A percentile compares a stretch with the other conserved stretches of the same genome.
Evolutionary conservation across 2,797 vertebrate genomes (phyloP).

Genomic region (Falco novaeseelandiae): DNA sequence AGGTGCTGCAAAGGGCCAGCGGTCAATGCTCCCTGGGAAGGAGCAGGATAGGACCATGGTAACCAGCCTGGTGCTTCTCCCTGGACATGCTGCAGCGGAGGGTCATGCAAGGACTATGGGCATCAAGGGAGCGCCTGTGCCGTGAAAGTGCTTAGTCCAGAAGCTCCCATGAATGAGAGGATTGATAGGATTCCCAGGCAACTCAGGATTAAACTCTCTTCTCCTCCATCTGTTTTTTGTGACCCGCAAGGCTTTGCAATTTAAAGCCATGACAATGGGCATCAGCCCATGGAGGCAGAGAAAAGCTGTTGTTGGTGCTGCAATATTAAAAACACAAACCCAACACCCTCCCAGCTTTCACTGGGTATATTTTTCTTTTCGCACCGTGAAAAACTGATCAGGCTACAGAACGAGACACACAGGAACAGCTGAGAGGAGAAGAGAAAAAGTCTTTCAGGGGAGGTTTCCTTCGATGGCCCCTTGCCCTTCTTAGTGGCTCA

Average conservation of each 20-base stretch:
- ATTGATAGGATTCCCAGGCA: not conserved
- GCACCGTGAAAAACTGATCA: not conserved
- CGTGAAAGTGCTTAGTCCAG: not conserved
- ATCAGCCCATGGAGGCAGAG: not conserved
- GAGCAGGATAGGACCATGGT: not conserved
- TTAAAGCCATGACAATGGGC: accelerated
- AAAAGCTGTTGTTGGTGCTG: not conserved
- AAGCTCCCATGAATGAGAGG: not conserved
- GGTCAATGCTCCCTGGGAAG: not conserved
- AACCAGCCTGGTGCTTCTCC: not conserved
- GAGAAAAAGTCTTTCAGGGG: not conserved
- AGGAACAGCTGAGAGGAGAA: not conserved
- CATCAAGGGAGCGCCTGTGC: not conserved
- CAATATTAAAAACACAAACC: not conserved
- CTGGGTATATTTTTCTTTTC: not conserved
- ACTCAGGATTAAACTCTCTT: not conserved
- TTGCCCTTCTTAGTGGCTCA: not conserved
- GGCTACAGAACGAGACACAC: not conserved
- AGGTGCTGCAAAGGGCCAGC: not conserved
- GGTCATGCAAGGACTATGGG: not conserved
- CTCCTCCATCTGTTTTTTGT: not conserved
- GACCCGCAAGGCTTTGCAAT: not conserved
- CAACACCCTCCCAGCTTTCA: not conserved
- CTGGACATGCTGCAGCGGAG: not conserved
- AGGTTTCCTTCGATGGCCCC: not conserved